Evolutionary conservation across 1,140 invertebrate species (phyloP).

Genomic region (Periplaneta americana): DNA sequence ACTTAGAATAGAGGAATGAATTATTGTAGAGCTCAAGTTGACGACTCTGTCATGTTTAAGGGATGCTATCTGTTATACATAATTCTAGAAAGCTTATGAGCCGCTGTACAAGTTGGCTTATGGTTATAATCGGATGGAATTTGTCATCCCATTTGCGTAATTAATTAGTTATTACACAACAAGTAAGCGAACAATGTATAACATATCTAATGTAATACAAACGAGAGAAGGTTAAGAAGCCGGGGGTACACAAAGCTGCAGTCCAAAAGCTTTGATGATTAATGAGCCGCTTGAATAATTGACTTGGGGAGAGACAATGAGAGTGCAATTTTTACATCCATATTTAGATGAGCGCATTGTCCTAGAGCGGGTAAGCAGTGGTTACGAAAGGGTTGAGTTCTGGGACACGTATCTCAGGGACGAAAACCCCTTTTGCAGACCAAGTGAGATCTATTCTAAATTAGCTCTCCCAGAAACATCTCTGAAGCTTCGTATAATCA

Average conservation of each 20-base stretch:
- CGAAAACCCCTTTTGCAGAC: background rate
- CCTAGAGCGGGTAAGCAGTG: background rate
- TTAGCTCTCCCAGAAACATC: background rate
- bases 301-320: background rate
- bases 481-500: background rate
- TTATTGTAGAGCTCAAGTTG: background rate
- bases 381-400: background rate
- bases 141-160: background rate
- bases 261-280: background rate
- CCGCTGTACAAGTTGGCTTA: background rate
- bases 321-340: background rate
- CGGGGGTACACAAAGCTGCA: background rate
- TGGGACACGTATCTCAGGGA: too few relatives aligned
- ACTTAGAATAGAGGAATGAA: background rate
- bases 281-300: background rate
- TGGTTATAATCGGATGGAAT: background rate
- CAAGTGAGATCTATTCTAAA: background rate
- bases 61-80: background rate
- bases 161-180: background rate
- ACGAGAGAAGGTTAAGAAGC: background rate
- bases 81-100: background rate
- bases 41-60: background rate
- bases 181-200: background rate
- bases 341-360: background rate
- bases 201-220: background rate